Evolutionary conservation across 2,888 invertebrate species (phyloP), one percentile per base, ranked within the genome.

Genomic region (Trichogramma evanescens): DNA sequence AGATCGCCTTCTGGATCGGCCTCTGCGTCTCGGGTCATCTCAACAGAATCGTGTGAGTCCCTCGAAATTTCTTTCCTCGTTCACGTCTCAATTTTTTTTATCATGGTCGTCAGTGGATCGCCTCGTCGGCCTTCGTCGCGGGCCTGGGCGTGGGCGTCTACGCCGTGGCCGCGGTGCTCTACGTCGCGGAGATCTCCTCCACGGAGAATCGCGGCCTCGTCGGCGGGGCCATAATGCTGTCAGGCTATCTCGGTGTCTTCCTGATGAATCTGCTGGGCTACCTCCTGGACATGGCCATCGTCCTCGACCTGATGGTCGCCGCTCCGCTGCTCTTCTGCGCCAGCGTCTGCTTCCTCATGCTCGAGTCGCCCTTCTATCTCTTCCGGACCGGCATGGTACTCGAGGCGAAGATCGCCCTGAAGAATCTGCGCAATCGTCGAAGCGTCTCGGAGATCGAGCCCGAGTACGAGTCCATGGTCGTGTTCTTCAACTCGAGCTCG

Each of bases 311-410:
- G 1, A 66, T 69, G 63, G 54, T 51, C 6, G 42, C 54, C 0
- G 3, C 66, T 6, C 58, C 67, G 6, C 26, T 65, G 3, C 39
- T 57, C n/a, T 71, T 67, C 55, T 46, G 68, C n/a, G 39, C 59
- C 5, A 61, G 66, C 1, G 54, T 67, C 26, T 57, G 58, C 5
- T 43, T 57, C 3, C 68, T 65, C 61, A 67, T 71, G 67, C 61
- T 68, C 50, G 71, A 71, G 55, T 71, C 69, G 41, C 71, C 71
- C 5, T 67, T 66, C 46, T 68, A 63, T 56, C 57, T 67, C 4
- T 70, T 67, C 48, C 58, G 68, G 43, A 44, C 49, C 52, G 69
- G 69, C 40, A 63, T 63, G 66, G 70, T 64, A 3, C 43, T 70
- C 7, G 61, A 69, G 3, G 64, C 69, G 5, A 71, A 70, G 54